Evolutionary conservation across 2,888 invertebrate genomes (phyloP).

Genomic region (Zonitis immaculata): DNA sequence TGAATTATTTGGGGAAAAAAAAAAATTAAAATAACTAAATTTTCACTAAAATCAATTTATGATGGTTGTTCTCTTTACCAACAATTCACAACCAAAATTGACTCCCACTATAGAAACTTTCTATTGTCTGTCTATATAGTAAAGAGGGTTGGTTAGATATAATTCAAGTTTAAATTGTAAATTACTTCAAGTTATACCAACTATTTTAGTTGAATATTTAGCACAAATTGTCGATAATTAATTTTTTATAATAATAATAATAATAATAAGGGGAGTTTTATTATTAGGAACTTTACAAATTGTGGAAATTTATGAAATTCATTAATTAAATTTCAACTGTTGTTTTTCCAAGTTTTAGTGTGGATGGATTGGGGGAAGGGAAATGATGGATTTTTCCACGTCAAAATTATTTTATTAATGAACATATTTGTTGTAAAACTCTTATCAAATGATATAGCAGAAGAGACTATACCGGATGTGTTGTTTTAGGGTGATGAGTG

Average conservation of each 20-base stretch:
- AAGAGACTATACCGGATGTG: background rate
- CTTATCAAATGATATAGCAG: background rate
- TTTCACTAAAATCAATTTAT: background rate
- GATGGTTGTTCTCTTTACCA: background rate
- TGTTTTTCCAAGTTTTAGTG: no score
- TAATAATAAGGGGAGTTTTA: no score
- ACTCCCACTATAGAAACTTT: background rate
- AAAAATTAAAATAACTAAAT: background rate
- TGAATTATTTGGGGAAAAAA: background rate
- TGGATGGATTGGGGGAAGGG: no score
- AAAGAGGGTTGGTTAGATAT: background rate
- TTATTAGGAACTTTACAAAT: no score
- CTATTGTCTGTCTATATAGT: background rate
- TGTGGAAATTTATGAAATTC: no score
- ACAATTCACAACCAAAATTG: background rate
- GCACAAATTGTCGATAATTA: no score
- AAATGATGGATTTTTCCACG: background rate
- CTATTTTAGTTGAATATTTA: slow-evolving; percentile 4
- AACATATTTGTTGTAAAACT: background rate
- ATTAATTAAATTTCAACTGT: slow-evolving; percentile 14
- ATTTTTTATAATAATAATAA: no score
- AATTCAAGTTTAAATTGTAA: slow-evolving; percentile 18
- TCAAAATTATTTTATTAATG: background rate
- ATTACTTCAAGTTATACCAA: background rate
- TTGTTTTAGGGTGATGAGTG: background rate